Base-by-base conservation (phyloP, 1,140 invertebrate genomes). In the Drosophila leontia region DNA sequence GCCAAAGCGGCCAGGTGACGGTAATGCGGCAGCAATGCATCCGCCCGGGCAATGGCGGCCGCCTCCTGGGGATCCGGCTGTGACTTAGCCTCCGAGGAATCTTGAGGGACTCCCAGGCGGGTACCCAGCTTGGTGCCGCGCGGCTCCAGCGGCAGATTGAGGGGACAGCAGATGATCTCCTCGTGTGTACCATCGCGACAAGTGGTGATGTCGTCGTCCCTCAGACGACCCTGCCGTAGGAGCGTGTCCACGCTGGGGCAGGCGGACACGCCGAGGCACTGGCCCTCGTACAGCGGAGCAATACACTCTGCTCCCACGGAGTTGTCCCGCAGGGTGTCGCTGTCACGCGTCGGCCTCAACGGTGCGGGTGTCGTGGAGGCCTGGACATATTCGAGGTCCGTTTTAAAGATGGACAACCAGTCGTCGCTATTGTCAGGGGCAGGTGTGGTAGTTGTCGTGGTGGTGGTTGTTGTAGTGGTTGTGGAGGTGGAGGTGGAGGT, bases 141-240 rank as follows among this genome's bases (percentile, higher is more conserved):
- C 5, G 85, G 65, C 48, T 65, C 58, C 13, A 84, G 61, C 0
- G 85, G 80, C 65, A 87, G 12, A 15, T 61, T 60, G 8, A 34
- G 29, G 2, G 84, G 84, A 23, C 84, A 88, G 39, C 84, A 88
- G 13, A 88, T 88, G 58, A 88, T 81, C 69, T 88, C 84, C 69
- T 88, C 84, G 4, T 29, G 12, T 15, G 69, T 72, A 17, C 84
- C 84, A 2, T 47, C 39, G 3, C 64, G 58, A 3, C 84, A 88
- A 0, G 80, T 90, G 0, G 53, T 63, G 3, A 88, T 48, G 32
- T 88, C 84, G 12, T 78, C 77, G 8, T 90, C 81, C 26, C 48
- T n/a, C 32, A 88, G 41, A 0, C 84, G 81, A 0, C 58, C 42
- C 63, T 88, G 85, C 1, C 12, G 1, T 13, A 90, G 15, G 2